Base-by-base conservation (phyloP, 1,140 invertebrate genomes). In the Lordiphosa stackelbergi region DNA sequence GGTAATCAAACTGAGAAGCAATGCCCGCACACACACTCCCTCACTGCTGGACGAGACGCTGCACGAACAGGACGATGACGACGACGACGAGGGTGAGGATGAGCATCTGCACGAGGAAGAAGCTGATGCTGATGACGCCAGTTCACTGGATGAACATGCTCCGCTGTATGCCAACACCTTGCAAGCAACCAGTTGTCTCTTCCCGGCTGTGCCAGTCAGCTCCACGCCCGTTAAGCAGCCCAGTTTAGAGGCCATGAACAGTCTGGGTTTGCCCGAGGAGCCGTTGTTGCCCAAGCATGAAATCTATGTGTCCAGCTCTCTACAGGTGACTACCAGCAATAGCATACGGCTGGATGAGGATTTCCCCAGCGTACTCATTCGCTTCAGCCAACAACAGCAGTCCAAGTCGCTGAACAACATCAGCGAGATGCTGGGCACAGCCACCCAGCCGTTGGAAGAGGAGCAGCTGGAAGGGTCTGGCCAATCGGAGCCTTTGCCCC, bases 1-100 rank as follows among this genome's bases (percentile, higher is more conserved):
- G 72, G 72, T 90, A 1, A 81, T 90, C 2, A 90, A 88, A 37
- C 49, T 87, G 12, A 66, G 88, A 2, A 88, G 55, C 79, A 89
- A 40, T 31, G 62, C 22, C 58, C 52, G 72, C 1, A 81, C 77
- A 2, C 22, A 24, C 22, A 24, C 22, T 31, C 73, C 78, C 0
- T 83, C 70, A 0, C 16, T 85, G 46, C 41, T 79, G 88, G 90
- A 89, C 60, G 89, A 68, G 88, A 89, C 16, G 85, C 89, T 68
- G 89, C 89, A 19, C 87, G 90, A 83, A 88, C 64, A 72, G 28
- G 70, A 83, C 13, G 73, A 85, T 9, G 72, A 64, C 22, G 64
- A 66, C 1, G 63, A 66, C 7, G 53, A 58, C 4, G 61, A 57
- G 28, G 61, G 73, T 6, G 64, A 79, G 4, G 61, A 65, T 24